A percentile compares a stretch with the other conserved stretches of the same genome.
These are phyloP conservation scores for Leistus spinibarbis DNA, from an alignment of 2,888 invertebrate species.

Conservation along the genomic window DNA sequence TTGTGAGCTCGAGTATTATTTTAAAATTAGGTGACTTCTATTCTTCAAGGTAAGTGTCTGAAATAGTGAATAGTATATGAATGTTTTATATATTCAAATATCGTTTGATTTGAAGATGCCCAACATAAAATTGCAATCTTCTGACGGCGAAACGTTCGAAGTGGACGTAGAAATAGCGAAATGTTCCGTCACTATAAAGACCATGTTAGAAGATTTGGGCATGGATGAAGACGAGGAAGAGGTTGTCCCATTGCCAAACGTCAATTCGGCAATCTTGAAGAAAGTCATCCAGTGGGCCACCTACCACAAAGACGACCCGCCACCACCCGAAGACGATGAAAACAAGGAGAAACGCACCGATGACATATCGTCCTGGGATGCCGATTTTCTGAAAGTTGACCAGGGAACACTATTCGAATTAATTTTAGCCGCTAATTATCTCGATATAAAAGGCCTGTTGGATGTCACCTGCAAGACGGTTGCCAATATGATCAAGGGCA, in stretches of 20 bases:
- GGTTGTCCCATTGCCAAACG: conserved; percentile 95
- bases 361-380: conserved; percentile 99
- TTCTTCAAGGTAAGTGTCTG: conserved; percentile 17
- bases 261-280: conserved; percentile 93
- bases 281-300: conserved; percentile 95
- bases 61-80: not conserved
- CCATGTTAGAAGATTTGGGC: conserved; percentile 94
- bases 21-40: conserved; percentile 11
- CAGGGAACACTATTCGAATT: conserved; percentile 96
- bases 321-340: conserved; percentile 95
- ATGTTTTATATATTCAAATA: not conserved
- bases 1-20: conserved; percentile 15
- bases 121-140: conserved; percentile 91
- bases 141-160: conserved; percentile 94
- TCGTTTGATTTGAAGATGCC: conserved; percentile 72
- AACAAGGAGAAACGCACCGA: conserved; percentile 98
- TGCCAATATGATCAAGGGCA: conserved; percentile 98
- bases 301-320: conserved; percentile 94
- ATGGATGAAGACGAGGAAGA: conserved; percentile 94
- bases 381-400: conserved; percentile 97
- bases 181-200: conserved; percentile 97
- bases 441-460: conserved; percentile 93
- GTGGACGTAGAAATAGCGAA: conserved; percentile 97
- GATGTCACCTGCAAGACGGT: conserved; percentile 99
- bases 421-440: conserved; percentile 95